These are phyloP conservation scores for Solenopsis fugax DNA, from an alignment of 1,140 invertebrate genomes.

Conservation along the genomic window DNA sequence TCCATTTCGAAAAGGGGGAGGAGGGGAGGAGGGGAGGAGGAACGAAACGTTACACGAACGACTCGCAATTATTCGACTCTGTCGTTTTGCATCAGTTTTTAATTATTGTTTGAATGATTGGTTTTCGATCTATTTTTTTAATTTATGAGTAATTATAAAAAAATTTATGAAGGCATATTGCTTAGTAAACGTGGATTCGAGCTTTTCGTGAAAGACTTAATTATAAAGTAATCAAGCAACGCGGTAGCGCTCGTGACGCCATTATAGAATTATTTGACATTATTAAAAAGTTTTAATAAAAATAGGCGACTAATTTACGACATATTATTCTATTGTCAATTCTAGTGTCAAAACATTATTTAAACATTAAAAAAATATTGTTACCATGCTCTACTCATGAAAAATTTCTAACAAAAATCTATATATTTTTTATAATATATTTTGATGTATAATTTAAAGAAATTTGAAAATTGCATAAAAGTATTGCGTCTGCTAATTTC, in stretches of 20 bases:
- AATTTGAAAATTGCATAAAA: neutral
- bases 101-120: slow-evolving; percentile 8
- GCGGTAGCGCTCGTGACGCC: no score
- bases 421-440: neutral
- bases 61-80: neutral
- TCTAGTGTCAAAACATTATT: neutral
- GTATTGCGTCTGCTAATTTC: neutral
- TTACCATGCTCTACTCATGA: neutral
- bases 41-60: neutral
- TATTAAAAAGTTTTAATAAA: neutral
- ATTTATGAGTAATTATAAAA: neutral
- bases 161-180: neutral
- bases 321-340: neutral
- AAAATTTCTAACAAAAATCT: neutral
- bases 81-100: slow-evolving; percentile 9
- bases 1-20: neutral
- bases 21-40: no score
- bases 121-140: neutral
- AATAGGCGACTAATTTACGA: neutral
- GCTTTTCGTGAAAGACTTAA: neutral
- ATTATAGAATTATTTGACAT: neutral
- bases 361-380: neutral
- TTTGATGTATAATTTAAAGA: neutral
- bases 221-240: neutral
- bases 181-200: neutral